Evolutionary conservation across 2,888 invertebrate genomes (phyloP).

Genomic region (Macaria liturata): DNA sequence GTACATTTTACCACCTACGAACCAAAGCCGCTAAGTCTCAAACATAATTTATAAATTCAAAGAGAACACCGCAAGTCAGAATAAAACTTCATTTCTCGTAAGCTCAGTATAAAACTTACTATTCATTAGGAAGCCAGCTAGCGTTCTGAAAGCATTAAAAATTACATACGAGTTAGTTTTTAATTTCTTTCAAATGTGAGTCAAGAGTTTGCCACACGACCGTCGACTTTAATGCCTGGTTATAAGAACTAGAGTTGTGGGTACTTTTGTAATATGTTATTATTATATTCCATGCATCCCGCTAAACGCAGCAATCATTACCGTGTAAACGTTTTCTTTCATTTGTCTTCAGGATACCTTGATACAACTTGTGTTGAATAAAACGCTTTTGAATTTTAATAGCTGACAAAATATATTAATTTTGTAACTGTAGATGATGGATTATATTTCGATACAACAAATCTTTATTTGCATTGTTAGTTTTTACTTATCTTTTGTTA

Average conservation of each 20-base stretch:
- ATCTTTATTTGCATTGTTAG: no score
- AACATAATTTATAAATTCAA: neutral
- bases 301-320: slow-evolving; percentile 43
- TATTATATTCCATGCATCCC: slow-evolving; percentile 35
- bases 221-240: slow-evolving; percentile 7
- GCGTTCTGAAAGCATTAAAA: slow-evolving; percentile 25
- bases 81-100: slow-evolving; percentile 8
- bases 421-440: no score
- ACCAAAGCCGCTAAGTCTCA: no score
- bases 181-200: slow-evolving; percentile 36
- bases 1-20: no score
- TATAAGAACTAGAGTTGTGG: slow-evolving; percentile 18
- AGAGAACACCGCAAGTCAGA: neutral
- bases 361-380: neutral
- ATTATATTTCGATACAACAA: no score
- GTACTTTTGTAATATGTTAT: slow-evolving; percentile 13
- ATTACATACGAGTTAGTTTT: slow-evolving; percentile 29
- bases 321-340: slow-evolving; percentile 44
- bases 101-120: slow-evolving; percentile 29
- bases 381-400: no score
- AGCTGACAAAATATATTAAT: no score
- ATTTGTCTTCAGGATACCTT: slow-evolving; percentile 39
- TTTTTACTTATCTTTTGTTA: no score
- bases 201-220: slow-evolving; percentile 2
- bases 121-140: slow-evolving; percentile 37